Percentiles rank a stretch among this genome's conserved stretches.
These are phyloP conservation scores for Drosophila tristis DNA, from an alignment of 1,140 invertebrate species.

Conservation along the genomic window DNA sequence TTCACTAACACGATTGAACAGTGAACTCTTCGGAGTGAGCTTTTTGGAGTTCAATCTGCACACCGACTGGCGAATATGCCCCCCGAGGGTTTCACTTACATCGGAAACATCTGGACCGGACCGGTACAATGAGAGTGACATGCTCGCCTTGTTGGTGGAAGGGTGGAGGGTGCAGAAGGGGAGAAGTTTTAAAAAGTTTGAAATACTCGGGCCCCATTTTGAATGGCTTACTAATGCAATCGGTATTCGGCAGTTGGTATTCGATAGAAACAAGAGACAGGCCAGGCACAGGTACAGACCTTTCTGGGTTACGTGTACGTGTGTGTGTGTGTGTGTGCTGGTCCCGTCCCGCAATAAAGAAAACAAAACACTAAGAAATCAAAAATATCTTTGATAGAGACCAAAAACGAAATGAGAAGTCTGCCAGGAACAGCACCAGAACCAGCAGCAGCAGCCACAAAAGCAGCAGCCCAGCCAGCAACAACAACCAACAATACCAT, in stretches of 20 bases:
- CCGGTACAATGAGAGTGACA: conserved; percentile 1
- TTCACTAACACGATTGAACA: conserved; percentile 2
- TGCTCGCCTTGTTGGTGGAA: neutral
- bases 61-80: conserved; percentile 8
- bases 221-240: conserved; percentile 35
- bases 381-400: conserved; percentile 48
- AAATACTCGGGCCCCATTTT: conserved; percentile 13
- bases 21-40: conserved; percentile 23
- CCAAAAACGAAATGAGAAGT: conserved; percentile 39
- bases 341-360: conserved; percentile 22
- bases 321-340: conserved; percentile 2
- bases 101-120: neutral
- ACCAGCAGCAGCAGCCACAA: conserved; percentile 14
- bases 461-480: neutral
- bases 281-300: conserved; percentile 11
- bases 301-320: neutral
- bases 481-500: conserved; percentile 63
- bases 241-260: conserved; percentile 30
- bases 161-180: neutral
- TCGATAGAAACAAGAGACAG: conserved; percentile 23
- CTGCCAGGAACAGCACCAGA: conserved; percentile 32
- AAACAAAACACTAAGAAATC: conserved; percentile 25
- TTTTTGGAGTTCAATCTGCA: conserved; percentile 4
- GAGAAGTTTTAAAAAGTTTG: neutral
- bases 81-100: no score